These are phyloP conservation scores for Aurelia sp. DNA, from an alignment of 30 jellyfish, hydroid and myxozoan genomes.

Conservation along the genomic window DNA sequence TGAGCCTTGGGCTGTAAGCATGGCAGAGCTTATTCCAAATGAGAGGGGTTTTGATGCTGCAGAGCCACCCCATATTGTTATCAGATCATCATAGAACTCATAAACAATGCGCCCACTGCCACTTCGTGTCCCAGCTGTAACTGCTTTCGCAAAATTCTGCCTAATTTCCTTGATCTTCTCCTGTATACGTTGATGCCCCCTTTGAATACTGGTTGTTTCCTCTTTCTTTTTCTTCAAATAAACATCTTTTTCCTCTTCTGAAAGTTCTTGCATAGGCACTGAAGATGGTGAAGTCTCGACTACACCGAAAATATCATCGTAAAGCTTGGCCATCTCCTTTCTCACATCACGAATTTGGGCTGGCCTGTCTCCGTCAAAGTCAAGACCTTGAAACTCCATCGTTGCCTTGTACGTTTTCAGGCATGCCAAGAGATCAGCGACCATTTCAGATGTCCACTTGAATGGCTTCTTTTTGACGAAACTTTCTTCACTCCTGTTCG, in stretches of 20 bases:
- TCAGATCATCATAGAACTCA: conserved; percentile 41
- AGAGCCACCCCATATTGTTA: conserved; percentile 52
- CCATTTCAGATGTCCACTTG: conserved; percentile 58
- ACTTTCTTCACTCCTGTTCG: not conserved
- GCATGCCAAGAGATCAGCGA: conserved; percentile 33
- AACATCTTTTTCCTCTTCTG: conserved; percentile 32
- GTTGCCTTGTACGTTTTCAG: conserved; percentile 28
- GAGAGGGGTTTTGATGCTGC: conserved; percentile 44
- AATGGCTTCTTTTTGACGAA: conserved; percentile 10
- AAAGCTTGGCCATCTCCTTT: conserved; percentile 42
- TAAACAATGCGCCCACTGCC: conserved; percentile 47
- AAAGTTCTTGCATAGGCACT: conserved; percentile 39
- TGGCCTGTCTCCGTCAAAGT: conserved; percentile 54
- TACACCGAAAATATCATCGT: conserved; percentile 40
- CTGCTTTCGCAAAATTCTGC: conserved; percentile 50
- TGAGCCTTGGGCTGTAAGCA: conserved; percentile 24
- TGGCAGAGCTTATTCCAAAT: conserved; percentile 57
- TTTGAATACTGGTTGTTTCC: conserved; percentile 14
- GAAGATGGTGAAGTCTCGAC: conserved; percentile 23
- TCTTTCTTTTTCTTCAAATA: conserved; percentile 23
- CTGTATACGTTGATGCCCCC: conserved; percentile 12
- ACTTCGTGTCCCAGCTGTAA: conserved; percentile 39
- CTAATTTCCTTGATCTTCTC: conserved; percentile 31
- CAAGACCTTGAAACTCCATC: conserved; percentile 45
- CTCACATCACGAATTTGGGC: conserved; percentile 34